A percentile compares a stretch with the other conserved stretches of the same genome.
phyloP scores from a whole-genome alignment of 2,797 vertebrate genomes.

The Gallinago solitaria region DNA sequence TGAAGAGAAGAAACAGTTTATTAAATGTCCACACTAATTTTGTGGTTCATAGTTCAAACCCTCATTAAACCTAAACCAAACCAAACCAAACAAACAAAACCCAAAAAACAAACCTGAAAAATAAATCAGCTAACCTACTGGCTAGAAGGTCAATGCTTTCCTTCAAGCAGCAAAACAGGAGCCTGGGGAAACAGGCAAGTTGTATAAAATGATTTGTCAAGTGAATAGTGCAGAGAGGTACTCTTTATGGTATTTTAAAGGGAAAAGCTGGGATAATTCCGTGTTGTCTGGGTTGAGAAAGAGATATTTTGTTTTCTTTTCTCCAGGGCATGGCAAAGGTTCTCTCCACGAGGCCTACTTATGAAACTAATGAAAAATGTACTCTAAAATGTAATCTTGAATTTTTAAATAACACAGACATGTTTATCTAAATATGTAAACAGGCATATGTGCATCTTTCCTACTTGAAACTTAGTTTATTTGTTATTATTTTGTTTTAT shows the following conservation, averaged over 20 bases:
- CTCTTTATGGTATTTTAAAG: neutral
- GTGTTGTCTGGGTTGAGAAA: neutral
- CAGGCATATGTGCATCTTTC: neutral
- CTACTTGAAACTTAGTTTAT: neutral
- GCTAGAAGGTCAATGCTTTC: neutral
- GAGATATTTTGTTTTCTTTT: neutral
- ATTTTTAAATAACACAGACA: neutral
- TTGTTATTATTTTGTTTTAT: neutral
- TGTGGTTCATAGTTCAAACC: neutral
- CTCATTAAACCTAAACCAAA: neutral
- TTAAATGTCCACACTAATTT: neutral
- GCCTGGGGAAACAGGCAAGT: neutral
- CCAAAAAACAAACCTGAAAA: neutral
- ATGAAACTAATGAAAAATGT: neutral
- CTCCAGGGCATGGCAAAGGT: neutral
- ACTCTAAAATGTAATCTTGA: neutral
- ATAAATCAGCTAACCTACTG: accelerated
- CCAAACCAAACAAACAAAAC: too few relatives aligned
- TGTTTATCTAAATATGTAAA: neutral
- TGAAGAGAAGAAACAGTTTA: neutral
- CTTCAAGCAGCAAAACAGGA: neutral
- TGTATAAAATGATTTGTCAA: neutral
- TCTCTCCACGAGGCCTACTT: neutral
- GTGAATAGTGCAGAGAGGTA: neutral
- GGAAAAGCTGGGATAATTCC: neutral